phyloP scores from a whole-genome alignment of 2,888 invertebrate genomes.

The Microctonus hyperodae region DNA sequence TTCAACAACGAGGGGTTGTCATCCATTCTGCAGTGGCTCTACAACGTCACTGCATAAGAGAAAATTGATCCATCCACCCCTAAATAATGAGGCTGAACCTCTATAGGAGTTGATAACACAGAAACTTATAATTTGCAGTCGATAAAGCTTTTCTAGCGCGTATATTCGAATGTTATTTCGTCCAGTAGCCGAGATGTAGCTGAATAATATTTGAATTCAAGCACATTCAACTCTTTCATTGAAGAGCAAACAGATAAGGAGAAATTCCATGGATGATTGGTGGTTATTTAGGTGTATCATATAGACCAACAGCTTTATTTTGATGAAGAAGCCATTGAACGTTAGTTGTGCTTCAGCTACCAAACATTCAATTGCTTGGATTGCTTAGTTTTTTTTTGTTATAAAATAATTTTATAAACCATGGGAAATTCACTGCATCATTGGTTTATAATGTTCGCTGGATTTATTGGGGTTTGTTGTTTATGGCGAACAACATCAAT shows the following conservation, averaged over 20 bases:
- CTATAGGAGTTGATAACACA: background rate
- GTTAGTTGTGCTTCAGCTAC: background rate
- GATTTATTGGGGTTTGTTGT: constrained; percentile 45
- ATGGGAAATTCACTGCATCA: constrained; percentile 37
- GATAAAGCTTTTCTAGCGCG: background rate
- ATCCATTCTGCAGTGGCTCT: background rate
- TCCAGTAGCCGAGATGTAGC: background rate
- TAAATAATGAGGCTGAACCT: background rate
- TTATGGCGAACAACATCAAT: constrained; percentile 50
- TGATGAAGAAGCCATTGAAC: background rate
- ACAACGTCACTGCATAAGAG: background rate
- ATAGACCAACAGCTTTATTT: background rate
- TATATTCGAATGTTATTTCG: background rate
- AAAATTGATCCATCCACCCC: background rate
- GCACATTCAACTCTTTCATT: background rate
- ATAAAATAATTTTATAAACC: background rate
- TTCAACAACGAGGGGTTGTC: background rate
- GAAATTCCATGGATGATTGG: constrained; percentile 27
- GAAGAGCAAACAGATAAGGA: constrained; percentile 12
- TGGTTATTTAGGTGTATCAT: constrained; percentile 29
- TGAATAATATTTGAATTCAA: background rate
- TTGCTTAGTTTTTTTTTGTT: background rate
- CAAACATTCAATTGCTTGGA: background rate
- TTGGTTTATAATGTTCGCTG: constrained; percentile 45
- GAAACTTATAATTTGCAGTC: background rate